Evolutionary conservation across 2,888 invertebrate genomes (phyloP).

Genomic region (Melanostoma mellinum): DNA sequence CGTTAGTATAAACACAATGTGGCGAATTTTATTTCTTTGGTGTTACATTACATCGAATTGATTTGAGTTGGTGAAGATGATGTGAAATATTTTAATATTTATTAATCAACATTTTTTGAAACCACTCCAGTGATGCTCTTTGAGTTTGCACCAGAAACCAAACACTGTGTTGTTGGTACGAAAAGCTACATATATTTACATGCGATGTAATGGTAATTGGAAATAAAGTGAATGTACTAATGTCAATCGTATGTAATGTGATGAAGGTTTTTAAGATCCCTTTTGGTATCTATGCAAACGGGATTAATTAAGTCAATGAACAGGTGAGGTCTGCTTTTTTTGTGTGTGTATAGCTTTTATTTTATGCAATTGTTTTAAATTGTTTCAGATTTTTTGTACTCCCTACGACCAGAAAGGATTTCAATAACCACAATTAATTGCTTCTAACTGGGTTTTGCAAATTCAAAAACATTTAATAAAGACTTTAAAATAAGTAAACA

Average conservation of each 20-base stretch:
- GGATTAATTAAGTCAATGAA: constrained; percentile 36
- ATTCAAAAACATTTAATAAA: too few relatives aligned
- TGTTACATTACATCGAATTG: constrained; percentile 52
- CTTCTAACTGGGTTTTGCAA: too few relatives aligned
- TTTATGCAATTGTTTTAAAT: not conserved
- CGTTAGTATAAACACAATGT: constrained; percentile 74
- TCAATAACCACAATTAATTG: too few relatives aligned
- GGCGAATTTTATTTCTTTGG: constrained; percentile 57
- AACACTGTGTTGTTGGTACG: not conserved
- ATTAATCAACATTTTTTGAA: not conserved
- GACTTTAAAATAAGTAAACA: too few relatives aligned
- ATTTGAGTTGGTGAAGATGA: constrained; percentile 42
- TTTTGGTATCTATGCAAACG: constrained; percentile 15
- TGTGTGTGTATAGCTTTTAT: constrained; percentile 22
- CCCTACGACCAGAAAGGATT: too few relatives aligned
- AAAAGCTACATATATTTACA: constrained; percentile 35
- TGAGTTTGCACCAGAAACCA: constrained; percentile 43
- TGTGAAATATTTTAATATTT: too few relatives aligned
- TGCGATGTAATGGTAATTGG: constrained; percentile 36
- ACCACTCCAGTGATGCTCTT: constrained; percentile 4
- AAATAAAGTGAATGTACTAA: not conserved
- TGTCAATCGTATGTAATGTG: constrained; percentile 29
- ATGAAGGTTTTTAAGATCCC: constrained; percentile 12
- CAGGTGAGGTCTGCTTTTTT: constrained; percentile 23
- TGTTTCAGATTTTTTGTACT: too few relatives aligned